Conservation (phyloP, 2,888 invertebrate species). For the Fragum whitleyi region DNA sequence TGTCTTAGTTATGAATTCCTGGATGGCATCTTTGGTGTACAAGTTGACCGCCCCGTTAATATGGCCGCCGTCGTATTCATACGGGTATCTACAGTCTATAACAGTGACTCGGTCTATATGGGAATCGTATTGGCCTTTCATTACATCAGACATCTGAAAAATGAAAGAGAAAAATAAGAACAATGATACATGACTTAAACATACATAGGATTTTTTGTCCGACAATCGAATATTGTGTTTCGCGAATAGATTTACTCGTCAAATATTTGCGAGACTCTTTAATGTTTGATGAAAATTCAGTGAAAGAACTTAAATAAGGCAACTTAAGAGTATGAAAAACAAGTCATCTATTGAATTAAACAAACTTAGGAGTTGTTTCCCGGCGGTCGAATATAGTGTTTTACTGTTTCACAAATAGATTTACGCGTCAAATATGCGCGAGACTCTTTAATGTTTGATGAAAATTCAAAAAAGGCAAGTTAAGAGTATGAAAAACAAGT, state of each 20-base stretch:
- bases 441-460: too few species aligned
- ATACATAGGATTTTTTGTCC: too few species aligned
- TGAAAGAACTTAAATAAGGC: too few species aligned
- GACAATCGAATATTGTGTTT: not conserved
- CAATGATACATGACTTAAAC: too few species aligned
- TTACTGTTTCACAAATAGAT: too few species aligned
- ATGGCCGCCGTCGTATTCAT: constrained; percentile 97
- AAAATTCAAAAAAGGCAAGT: too few species aligned
- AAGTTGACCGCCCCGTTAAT: constrained; percentile 26
- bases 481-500: too few species aligned
- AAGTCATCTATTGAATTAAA: too few species aligned
- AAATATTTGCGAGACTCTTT: not conserved
- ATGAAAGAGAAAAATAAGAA: not conserved
- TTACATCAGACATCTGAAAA: constrained; percentile 85
- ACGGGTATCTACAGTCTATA: constrained; percentile 97
- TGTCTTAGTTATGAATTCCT: constrained; percentile 6
- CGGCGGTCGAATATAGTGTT: too few species aligned
- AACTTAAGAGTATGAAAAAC: not conserved
- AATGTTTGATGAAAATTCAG: too few species aligned
- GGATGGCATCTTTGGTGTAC: constrained; percentile 22
- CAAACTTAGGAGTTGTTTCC: too few species aligned
- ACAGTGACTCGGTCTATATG: constrained; percentile 90
- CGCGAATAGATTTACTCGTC: not conserved
- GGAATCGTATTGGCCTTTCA: constrained; percentile 90
- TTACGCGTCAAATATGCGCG: too few species aligned